Evolutionary conservation across 2,888 invertebrate genomes (phyloP).

Genomic region (Philopedon plagiatum): DNA sequence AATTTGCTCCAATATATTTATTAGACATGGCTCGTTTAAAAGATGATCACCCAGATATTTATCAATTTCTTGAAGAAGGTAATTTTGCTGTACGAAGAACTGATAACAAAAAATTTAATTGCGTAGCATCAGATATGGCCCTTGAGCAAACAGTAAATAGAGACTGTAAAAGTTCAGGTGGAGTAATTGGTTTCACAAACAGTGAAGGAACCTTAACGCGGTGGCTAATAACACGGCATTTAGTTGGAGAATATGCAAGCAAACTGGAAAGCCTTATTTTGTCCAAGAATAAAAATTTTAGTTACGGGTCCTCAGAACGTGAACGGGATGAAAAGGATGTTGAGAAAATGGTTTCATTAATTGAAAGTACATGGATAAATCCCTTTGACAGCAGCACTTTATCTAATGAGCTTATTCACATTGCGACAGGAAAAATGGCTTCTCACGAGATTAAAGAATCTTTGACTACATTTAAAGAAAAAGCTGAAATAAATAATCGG

Average conservation of each 20-base stretch:
- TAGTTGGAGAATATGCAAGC: constrained; percentile 7
- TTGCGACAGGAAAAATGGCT: too few relatives aligned
- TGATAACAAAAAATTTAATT: constrained; percentile 48
- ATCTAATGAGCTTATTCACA: too few relatives aligned
- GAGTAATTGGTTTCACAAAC: constrained; percentile 41
- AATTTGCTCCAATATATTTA: constrained; percentile 3
- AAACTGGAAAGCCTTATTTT: too few relatives aligned
- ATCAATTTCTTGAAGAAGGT: constrained; percentile 26
- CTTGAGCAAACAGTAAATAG: constrained; percentile 53
- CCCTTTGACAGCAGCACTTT: too few relatives aligned
- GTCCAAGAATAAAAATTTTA: too few relatives aligned
- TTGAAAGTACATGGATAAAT: too few relatives aligned
- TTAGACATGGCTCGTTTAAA: constrained; percentile 3
- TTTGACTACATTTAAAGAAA: too few relatives aligned
- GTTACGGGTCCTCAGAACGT: too few relatives aligned
- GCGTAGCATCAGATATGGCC: constrained; percentile 51
- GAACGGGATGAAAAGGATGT: too few relatives aligned
- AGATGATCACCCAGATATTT: neutral
- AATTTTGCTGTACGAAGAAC: constrained; percentile 52
- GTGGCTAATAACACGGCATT: constrained; percentile 9
- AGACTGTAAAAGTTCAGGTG: constrained; percentile 51
- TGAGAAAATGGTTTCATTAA: too few relatives aligned
- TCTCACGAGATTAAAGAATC: too few relatives aligned
- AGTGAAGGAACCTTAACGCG: neutral
- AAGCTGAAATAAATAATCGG: too few relatives aligned